Percentiles rank a stretch among this genome's conserved stretches.
Conservation (phyloP, 2,113 vertebrate genomes). For the Seriola aureovittata region DNA sequence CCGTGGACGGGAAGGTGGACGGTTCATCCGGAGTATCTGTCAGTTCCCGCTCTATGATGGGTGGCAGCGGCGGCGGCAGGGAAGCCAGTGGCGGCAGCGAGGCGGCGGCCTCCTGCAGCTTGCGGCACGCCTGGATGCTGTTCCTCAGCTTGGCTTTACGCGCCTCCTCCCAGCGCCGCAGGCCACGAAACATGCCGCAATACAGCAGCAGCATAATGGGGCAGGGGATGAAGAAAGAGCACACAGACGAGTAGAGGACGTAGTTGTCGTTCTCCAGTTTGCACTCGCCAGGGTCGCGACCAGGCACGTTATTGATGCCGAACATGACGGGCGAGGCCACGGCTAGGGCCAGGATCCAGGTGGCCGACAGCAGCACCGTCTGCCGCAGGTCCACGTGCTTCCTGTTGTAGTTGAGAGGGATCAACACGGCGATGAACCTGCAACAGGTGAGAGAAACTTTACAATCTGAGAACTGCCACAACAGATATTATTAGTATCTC, state of each 20-base stretch:
- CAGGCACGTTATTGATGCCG: conserved; percentile 90
- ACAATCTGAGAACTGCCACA: not conserved
- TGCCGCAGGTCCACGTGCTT: conserved; percentile 91
- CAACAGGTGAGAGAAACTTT: not conserved
- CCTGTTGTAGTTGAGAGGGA: conserved; percentile 92
- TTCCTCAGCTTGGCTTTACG: conserved; percentile 88
- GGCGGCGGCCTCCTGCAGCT: conserved; percentile 75
- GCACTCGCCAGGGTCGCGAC: conserved; percentile 88
- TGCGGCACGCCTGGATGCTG: conserved; percentile 83
- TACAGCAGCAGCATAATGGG: conserved; percentile 96
- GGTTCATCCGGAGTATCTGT: conserved; percentile 52
- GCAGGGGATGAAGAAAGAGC: conserved; percentile 97
- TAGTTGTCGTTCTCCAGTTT: conserved; percentile 93
- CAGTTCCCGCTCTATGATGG: conserved; percentile 74
- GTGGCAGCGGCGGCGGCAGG: conserved; percentile 72
- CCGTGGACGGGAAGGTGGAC: conserved; percentile 35
- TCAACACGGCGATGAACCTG: conserved; percentile 94
- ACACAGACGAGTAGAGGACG: conserved; percentile 93
- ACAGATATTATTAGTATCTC: too few relatives aligned
- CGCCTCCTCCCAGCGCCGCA: conserved; percentile 91
- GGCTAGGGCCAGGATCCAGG: conserved; percentile 93
- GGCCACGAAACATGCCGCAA: conserved; percentile 93
- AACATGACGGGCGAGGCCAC: conserved; percentile 94
- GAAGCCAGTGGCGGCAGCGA: conserved; percentile 77
- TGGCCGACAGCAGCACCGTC: conserved; percentile 89